These are phyloP conservation scores for Bellardia bayeri DNA, from an alignment of 2,888 invertebrate species.

Conservation along the genomic window DNA sequence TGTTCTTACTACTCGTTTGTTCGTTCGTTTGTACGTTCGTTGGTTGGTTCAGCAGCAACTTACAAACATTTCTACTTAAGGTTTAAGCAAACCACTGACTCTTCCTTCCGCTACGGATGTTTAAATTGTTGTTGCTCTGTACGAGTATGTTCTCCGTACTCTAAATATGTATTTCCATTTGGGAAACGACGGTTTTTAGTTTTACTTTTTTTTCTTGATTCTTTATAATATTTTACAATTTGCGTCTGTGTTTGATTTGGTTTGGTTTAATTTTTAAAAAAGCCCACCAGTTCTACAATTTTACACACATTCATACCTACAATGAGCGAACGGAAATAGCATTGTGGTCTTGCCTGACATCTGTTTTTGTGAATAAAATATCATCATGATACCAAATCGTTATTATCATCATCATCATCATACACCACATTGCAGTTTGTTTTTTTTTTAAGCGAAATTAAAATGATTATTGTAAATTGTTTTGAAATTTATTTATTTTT, in stretches of 20 bases:
- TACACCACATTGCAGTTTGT: background rate
- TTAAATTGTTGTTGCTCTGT: slow-evolving; percentile 62
- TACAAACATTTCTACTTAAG: slow-evolving; percentile 66
- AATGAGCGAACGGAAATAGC: slow-evolving; percentile 66
- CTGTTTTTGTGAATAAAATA: slow-evolving; percentile 61
- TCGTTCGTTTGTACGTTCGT: background rate
- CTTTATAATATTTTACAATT: slow-evolving; percentile 58
- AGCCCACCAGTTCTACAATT: slow-evolving; percentile 54
- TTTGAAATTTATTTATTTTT: background rate
- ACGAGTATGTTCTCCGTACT: slow-evolving; percentile 32
- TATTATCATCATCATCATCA: slow-evolving; percentile 10
- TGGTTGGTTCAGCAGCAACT: slow-evolving; percentile 17
- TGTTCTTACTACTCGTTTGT: background rate
- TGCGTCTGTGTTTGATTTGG: slow-evolving; percentile 24
- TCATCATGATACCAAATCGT: slow-evolving; percentile 51
- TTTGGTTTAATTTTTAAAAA: slow-evolving; percentile 50
- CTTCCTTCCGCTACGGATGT: slow-evolving; percentile 74
- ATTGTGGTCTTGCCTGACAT: slow-evolving; percentile 70
- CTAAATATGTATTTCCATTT: slow-evolving; percentile 59
- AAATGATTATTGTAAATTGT: background rate
- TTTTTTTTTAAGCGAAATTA: background rate
- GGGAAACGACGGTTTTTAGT: slow-evolving; percentile 42
- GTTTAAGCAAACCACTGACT: slow-evolving; percentile 72
- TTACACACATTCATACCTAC: slow-evolving; percentile 41
- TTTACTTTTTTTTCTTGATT: slow-evolving; percentile 12